Base-by-base conservation (phyloP, 64 coral and sea anemone species). In the Trachythela sp. region DNA sequence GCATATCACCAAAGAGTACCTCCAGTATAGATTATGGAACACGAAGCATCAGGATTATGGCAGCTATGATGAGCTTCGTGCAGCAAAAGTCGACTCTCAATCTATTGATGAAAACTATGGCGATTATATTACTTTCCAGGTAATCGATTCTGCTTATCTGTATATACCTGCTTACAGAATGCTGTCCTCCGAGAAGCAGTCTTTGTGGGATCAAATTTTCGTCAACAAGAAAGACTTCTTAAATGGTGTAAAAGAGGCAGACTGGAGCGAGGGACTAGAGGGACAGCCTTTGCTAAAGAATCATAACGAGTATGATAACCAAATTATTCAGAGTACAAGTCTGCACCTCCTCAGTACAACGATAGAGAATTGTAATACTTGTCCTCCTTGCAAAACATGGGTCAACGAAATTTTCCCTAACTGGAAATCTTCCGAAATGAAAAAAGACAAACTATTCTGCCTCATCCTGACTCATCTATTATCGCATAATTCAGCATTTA, bases 351-450 rank as follows among this genome's bases (percentile, higher is more conserved):
- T 52, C 22, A 52, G 13, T 52, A 52, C 13, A 52, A 52, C 13
- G 13, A 1, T 52, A 52, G 49, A 52, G 49, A 2, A 52, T 52
- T 52, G 49, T 20, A 8, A 52, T 1, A 52, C 13, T 52, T 1
- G 22, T 11, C 13, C 4, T 41, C 40, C 54, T 30, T 89, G 87
- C n/a, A 52, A 89, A 89, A 39, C 64, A 26, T 93, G 92, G 92
- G 20, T 27, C 10, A 41, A 7, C 15, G 92, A 93, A 89, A n/a
- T 93, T 48, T 89, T 93, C 13, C 92, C 80, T 43, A 45, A 93
- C 24, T 39, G 13, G 49, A 11, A 1, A 15, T 52, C 49, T 20
- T 15, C 8, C 49, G 13, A 0, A 20, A 52, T 15, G 49, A 52
- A 52, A 15, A 8, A 52, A 52, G n/a, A n/a, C n/a, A n/a, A n/a